These are phyloP conservation scores for Labeo rohita DNA, from an alignment of 2,113 vertebrate species.

Conservation along the genomic window DNA sequence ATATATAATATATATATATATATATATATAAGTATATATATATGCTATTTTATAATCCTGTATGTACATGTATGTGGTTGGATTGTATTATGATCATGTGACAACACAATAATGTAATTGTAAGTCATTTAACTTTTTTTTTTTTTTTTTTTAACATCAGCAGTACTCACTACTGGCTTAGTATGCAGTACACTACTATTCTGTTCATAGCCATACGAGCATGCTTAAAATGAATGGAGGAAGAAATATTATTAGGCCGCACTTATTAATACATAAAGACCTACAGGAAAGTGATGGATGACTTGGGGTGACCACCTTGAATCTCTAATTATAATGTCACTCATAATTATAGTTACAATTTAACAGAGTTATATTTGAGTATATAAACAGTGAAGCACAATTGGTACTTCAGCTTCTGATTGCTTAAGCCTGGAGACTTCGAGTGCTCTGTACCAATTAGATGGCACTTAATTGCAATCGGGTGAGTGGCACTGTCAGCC, in stretches of 20 bases:
- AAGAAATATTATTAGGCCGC: not conserved
- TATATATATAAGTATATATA: too few species aligned
- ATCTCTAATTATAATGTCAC: constrained; percentile 18
- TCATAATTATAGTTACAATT: constrained; percentile 22
- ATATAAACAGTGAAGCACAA: constrained; percentile 7
- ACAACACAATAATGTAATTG: not conserved
- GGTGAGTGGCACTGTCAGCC: constrained; percentile 9
- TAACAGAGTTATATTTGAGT: constrained; percentile 16
- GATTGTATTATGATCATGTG: not conserved
- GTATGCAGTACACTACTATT: not conserved
- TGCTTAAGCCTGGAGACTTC: constrained; percentile 19
- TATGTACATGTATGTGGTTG: too few species aligned
- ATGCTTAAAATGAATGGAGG: not conserved
- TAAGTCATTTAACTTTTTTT: not conserved
- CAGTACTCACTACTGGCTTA: not conserved
- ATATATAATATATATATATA: too few species aligned
- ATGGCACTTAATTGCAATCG: constrained; percentile 27
- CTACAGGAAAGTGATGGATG: constrained; percentile 28
- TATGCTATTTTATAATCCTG: too few species aligned
- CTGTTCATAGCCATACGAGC: not conserved
- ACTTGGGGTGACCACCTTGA: constrained; percentile 13
- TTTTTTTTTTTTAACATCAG: not conserved
- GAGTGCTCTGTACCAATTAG: constrained; percentile 25
- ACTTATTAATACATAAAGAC: constrained; percentile 8
- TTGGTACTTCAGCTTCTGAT: constrained; percentile 28